Evolutionary conservation across 1,140 invertebrate genomes (phyloP), one percentile per base, ranked within the genome.

Genomic region (Pseudomyrmex pallidus): DNA sequence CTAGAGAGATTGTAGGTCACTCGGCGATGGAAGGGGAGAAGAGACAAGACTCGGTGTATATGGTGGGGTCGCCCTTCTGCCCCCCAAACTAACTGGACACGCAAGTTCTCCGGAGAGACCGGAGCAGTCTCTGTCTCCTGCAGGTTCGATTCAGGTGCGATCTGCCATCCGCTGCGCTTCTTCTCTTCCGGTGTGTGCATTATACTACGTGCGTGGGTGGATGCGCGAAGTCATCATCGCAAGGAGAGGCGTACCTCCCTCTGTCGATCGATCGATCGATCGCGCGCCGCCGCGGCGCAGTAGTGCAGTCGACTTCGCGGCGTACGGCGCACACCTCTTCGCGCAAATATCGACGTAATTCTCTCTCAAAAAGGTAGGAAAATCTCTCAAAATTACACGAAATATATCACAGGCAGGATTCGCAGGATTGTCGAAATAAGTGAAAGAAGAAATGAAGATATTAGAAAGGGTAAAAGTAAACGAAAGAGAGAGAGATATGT

Each of bases 1-100:
- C 35, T 52, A 25, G 54, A 59, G 76, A 57, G 44, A 80, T 80
- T 80, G 76, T 80, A 80, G 76, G 76, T 80, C 76, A 80, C 61
- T 48, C 54, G 57, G 17, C 5, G 22, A 48, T 50, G 56, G 44
- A 12, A 22, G 74, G 85, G 84, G 68, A 85, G 59, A 87, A 22
- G 63, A 72, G 83, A 84, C 73, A 74, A 73, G 84, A n/a, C 48
- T 25, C 72, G 83, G 83, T 68, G 35, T 35, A 35, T 35, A 35
- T 35, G 87, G 83, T 61, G 90, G 89, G 89, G 89, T 57, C 90
- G 90, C 88, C 90, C 90, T 91, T 91, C 90, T 92, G 89, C 89
- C 35, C 35, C 80, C 88, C 87, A 86, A 93, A 91, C 92, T 93
- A 94, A 94, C 93, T 93, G 93, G 93, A 93, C 92, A 93, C 90